Evolutionary conservation across 2,888 invertebrate genomes (phyloP).

Genomic region (Ametastegia equiseti): DNA sequence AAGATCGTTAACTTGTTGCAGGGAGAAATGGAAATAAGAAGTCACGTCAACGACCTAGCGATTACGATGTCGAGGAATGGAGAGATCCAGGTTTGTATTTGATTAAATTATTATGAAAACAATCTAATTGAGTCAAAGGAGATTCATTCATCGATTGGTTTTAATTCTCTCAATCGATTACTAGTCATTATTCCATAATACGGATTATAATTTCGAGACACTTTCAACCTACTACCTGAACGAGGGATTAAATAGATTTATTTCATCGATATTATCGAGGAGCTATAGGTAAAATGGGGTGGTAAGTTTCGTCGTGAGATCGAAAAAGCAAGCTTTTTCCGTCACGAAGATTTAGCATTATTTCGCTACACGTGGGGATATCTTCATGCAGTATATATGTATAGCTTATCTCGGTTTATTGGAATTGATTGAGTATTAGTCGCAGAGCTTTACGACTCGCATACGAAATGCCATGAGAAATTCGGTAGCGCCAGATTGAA

Average conservation of each 20-base stretch:
- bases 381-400: conserved; percentile 15
- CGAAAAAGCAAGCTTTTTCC: neutral
- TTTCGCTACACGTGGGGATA: neutral
- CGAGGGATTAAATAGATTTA: neutral
- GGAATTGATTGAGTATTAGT: conserved; percentile 42
- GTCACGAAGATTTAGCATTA: conserved; percentile 2
- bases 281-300: neutral
- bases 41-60: conserved; percentile 78
- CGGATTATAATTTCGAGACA: no score
- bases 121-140: conserved; percentile 47
- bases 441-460: conserved; percentile 29
- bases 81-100: conserved; percentile 81
- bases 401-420: conserved; percentile 31
- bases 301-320: neutral
- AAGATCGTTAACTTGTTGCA: conserved; percentile 63
- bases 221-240: neutral
- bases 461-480: conserved; percentile 33
- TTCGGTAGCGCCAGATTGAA: conserved; percentile 12
- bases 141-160: conserved; percentile 27
- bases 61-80: conserved; percentile 87
- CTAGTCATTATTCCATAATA: no score
- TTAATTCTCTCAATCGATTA: conserved; percentile 31
- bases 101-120: neutral
- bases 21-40: conserved; percentile 80
- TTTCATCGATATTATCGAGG: neutral